Base-by-base conservation (phyloP, 1,140 invertebrate species). In the Bemisia tabaci region DNA sequence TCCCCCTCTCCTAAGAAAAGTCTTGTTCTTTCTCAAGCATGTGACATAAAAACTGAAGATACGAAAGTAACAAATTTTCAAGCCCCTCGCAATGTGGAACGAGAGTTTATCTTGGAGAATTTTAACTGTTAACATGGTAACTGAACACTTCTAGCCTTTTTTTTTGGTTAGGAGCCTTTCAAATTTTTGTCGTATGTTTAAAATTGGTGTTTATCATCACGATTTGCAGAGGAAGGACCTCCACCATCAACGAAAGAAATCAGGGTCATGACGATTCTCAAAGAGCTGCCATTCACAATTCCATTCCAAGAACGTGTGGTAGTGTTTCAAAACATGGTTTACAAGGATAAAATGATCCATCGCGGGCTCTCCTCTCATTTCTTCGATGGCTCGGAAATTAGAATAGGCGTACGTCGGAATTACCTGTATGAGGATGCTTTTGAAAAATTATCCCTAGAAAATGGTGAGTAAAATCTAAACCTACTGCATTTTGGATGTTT, bases 371-470 rank as follows among this genome's bases (percentile, higher is more conserved):
- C 85, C 26, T 80, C 83, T 1, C 84, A 88, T 66, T 90, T 91
- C 73, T 80, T 90, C 69, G 84, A 87, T 68, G 88, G 88, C 0
- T 84, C 88, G 0, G 82, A 83, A 24, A 92, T 94, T 65, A 83
- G 86, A 70, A 83, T 97, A 1, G 85, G 86, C 22, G 89, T 97
- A 1, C 80, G 95, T 62, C 81, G 96, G 65, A 91, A 90, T 72
- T 94, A 95, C 79, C 81, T 98, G 0, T 98, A 98, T 77, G 96
- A 98, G 79, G 96, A 98, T 80, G 93, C 95, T 0, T 97, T 94
- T 77, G 93, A 95, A 26, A 95, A 95, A 77, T 78, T 98, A 0
- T 92, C 92, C 2, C 83, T 83, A 1, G 90, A 94, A 72, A 97
- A 95, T 81, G 89, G 90, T 89, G 77, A 75, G 73, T 69, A 11